Evolutionary conservation across 2,113 vertebrate species (phyloP), one percentile per base, ranked within the genome.

Genomic region (Rallus limicola): DNA sequence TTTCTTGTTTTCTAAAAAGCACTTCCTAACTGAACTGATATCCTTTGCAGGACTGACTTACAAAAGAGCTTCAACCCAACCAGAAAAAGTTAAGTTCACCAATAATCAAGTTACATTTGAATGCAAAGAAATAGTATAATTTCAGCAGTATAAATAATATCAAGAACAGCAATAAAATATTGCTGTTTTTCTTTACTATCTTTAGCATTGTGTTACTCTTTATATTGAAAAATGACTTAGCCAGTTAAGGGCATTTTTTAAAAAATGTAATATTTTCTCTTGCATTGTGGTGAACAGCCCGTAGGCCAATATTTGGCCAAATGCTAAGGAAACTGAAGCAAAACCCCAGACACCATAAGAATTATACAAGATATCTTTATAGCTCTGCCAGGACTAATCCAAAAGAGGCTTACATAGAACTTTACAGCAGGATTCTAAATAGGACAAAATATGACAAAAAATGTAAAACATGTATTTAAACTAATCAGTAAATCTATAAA

Each of bases 351-450:
- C 67, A 82, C 64, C 20, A 0, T 46, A 75, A 70, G 83, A 85
- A 91, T 87, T 74, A 84, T 20, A 62, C 20, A 65, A 80, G 29
- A 59, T 62, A 62, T 36, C 36, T 88, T 76, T 89, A 69, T 82
- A 89, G 46, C 40, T 84, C 80, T 93, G 50, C 83, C 88, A 89
- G 62, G 62, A 72, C 62, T 46, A 95, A 92, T 76, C 82, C 16
- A 68, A 79, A 86, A 86, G 15, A 86, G 48, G 42, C 20, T 78
- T 95, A 94, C 94, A 87, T 5, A 68, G 82, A 87, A 97, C n/a
- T 91, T 94, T 86, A 60, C 33, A 82, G 34, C 20, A 90, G 36
- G 31, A 86, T 67, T 88, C 40, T 55, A 36, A 94, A 69, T 70
- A 79, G 42, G 46, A 90, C 34, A 86, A 94, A 94, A 85, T 36